Conservation (phyloP, 35 echinoderm and acorn worm genomes). For the Apostichopus parvimensis region DNA sequence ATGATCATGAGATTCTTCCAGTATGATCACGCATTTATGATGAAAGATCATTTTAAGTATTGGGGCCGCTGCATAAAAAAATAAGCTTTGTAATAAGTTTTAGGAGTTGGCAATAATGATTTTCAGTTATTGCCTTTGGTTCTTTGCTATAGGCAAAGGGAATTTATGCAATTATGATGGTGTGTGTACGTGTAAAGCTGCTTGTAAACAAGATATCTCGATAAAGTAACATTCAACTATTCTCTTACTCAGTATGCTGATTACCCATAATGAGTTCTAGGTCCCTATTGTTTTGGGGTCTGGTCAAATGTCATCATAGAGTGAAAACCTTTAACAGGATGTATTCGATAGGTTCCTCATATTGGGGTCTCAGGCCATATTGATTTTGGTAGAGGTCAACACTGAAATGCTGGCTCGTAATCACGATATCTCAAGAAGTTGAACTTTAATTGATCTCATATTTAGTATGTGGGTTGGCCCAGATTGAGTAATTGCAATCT, state of each 20-base stretch:
- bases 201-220: background rate
- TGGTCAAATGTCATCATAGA: background rate
- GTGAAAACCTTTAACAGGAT: background rate
- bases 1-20: too few relatives aligned
- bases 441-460: background rate
- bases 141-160: too few relatives aligned
- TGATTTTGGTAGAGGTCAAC: background rate
- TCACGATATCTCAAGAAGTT: background rate
- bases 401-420: background rate
- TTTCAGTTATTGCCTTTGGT: too few relatives aligned
- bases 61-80: too few relatives aligned
- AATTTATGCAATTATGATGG: too few relatives aligned
- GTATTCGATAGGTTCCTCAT: background rate
- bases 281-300: background rate
- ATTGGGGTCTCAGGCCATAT: background rate
- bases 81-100: too few relatives aligned
- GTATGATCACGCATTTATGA: too few relatives aligned
- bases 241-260: background rate
- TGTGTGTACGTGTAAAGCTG: too few relatives aligned
- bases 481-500: background rate
- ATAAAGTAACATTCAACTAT: background rate
- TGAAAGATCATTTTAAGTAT: too few relatives aligned
- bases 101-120: too few relatives aligned
- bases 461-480: background rate
- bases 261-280: background rate